Evolutionary conservation across 1,140 invertebrate species (phyloP).

Genomic region (Ips nitidus): DNA sequence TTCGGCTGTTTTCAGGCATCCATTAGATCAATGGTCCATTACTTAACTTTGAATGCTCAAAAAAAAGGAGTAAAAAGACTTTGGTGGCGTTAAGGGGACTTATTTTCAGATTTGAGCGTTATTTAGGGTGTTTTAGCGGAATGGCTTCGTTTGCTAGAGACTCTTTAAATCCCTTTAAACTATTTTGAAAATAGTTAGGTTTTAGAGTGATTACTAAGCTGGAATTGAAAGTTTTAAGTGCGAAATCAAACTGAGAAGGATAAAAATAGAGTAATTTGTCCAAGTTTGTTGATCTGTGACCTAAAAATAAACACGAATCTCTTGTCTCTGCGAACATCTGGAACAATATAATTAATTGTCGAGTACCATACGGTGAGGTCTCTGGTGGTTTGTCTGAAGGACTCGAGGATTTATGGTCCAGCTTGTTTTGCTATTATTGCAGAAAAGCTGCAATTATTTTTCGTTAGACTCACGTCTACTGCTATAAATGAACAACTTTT

Average conservation of each 20-base stretch:
- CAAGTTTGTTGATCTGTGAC: not conserved
- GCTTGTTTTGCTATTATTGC: not conserved
- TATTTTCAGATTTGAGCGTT: conserved; percentile 13
- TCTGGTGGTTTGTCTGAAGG: conserved; percentile 7
- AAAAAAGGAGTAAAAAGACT: conserved; percentile 9
- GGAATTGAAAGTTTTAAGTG: too few species aligned
- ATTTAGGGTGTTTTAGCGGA: conserved; percentile 7
- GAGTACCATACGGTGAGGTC: conserved; percentile 7
- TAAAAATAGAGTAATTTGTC: too few species aligned
- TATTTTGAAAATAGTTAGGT: too few species aligned
- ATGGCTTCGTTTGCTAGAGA: too few species aligned
- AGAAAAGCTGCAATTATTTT: not conserved
- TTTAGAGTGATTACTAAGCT: too few species aligned
- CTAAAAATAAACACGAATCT: conserved; percentile 15
- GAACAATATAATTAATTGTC: conserved; percentile 16
- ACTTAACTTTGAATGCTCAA: conserved; percentile 15
- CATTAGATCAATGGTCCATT: conserved; percentile 26
- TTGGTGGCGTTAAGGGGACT: conserved; percentile 6
- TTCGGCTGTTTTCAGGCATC: conserved; percentile 8
- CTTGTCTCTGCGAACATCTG: conserved; percentile 15
- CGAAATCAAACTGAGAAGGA: too few species aligned
- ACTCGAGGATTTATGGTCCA: not conserved
- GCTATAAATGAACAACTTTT: not conserved
- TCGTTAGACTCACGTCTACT: not conserved
- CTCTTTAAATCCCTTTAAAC: too few species aligned